Base-by-base conservation (phyloP, 1,140 invertebrate genomes). In the Zaprionus vittiger region DNA sequence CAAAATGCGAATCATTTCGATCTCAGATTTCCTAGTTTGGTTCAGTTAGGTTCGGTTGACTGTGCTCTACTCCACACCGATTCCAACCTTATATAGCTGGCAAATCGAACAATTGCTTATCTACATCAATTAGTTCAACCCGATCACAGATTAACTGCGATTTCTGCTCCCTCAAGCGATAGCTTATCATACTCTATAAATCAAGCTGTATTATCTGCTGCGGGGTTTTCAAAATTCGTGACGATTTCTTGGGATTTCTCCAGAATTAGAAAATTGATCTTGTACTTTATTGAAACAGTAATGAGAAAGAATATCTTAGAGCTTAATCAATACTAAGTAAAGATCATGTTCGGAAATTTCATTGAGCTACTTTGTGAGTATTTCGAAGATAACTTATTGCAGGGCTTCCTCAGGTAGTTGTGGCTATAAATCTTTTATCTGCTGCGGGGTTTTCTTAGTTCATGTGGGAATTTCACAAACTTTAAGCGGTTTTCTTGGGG, bases 131-230 rank as follows among this genome's bases (percentile, higher is more conserved):
- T 52, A 34, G 24, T 28, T 17, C 1, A n/a, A 6, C 6, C 47
- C 20, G 17, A 62, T 62, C 60, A 57, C 17, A 31, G 56, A 57
- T 57, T 57, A 37, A 57, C 56, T 57, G 31, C 56, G 61, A 52
- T 63, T 49, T 17, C 2, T 63, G 15, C 12, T 17, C 5, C 26
- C n/a, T n/a, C 15, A n/a, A 44, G 44, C 26, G 64, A 44, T 47
- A 57, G n/a, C 34, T 44, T 67, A 67, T 67, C 64, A 20, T 2
- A 11, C 17, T 2, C 17, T 22, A 22, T 49, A 49, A 49, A 49
- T 49, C 9, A 5, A n/a, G 6, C 9, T 4, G 37, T 44, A n/a
- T 44, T 61, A 61, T 61, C 59, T 26, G 5, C 28, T 31, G 15
- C 6, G 24, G 41, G 60, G 1, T 24, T 49, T 47, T 47, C 60